Base-by-base conservation (phyloP, 1,140 invertebrate genomes). In the Babylonia areolata region DNA sequence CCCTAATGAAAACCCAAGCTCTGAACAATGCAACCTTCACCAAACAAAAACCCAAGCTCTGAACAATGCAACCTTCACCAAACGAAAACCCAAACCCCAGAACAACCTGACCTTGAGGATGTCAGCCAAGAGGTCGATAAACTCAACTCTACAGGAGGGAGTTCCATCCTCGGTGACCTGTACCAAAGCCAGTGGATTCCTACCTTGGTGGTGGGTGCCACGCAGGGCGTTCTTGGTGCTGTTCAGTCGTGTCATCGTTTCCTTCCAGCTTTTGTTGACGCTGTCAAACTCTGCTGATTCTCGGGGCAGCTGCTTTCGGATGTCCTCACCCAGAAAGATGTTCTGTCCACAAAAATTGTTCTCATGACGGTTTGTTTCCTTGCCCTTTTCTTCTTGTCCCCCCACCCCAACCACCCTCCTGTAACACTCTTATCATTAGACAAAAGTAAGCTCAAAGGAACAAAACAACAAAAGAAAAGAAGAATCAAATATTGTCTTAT, bases 261-360 rank as follows among this genome's bases (percentile, higher is more conserved):
- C 90, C 81, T 94, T 94, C 94, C 94, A 95, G 71, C 91, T 93
- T 33, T 86, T 90, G 87, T 95, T 94, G 20, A 95, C 90, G 33
- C 93, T 90, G 87, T 95, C 94, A 91, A 95, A 95, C 35, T 94
- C 93, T 9, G 92, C 92, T 15, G 94, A 94, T 86, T 95, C 94
- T 81, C 92, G 87, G 0, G 94, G 93, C n/a, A 95, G 86, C 88
- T 95, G 94, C 83, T 93, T 94, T 54, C 94, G 88, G 85, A 95
- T 94, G 88, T 95, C 94, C 86, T 95, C 94, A 64, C 94, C 94
- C 33, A 94, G 89, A 89, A 95, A 95, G 85, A 95, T 95, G 85
- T 95, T 95, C 93, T 94, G 79, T 9, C 17, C 35, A 64, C 37
- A 82, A 20, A 78, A 78, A 2, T 78, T 78, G 35, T 28, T 39